Evolutionary conservation across 2,797 vertebrate genomes (phyloP).

Genomic region (Muscicapa striata): DNA sequence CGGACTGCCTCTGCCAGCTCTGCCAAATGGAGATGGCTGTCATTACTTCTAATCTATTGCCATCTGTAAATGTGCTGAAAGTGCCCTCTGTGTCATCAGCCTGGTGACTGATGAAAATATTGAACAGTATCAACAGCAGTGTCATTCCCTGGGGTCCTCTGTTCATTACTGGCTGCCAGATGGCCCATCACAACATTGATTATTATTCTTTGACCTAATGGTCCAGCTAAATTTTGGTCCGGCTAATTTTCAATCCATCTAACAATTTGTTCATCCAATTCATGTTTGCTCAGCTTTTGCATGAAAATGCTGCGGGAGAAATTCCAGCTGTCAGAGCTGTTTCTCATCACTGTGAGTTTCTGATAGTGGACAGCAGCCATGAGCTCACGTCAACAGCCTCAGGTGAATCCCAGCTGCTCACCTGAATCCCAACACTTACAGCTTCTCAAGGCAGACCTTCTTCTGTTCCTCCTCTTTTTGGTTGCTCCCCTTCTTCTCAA

Average conservation of each 20-base stretch:
- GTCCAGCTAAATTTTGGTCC: background rate
- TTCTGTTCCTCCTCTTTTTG: background rate
- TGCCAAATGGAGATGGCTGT: background rate
- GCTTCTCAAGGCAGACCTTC: background rate
- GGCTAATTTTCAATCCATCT: background rate
- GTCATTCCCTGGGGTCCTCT: background rate
- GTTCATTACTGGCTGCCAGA: constrained; percentile 37
- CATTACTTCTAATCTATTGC: background rate
- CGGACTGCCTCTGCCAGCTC: background rate
- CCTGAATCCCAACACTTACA: background rate
- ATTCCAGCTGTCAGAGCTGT: background rate
- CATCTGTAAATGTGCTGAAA: background rate
- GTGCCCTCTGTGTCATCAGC: background rate
- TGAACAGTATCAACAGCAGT: background rate
- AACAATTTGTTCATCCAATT: background rate
- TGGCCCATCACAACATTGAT: constrained; percentile 10
- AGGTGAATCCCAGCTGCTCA: background rate
- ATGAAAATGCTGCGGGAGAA: background rate
- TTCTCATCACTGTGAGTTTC: background rate
- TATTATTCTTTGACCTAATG: constrained; percentile 29
- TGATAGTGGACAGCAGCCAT: background rate
- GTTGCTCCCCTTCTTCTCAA: background rate
- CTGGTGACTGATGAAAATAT: constrained; percentile 8
- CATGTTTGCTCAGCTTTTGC: background rate
- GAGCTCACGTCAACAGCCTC: background rate